A percentile compares a stretch with the other conserved stretches of the same genome.
phyloP scores from a whole-genome alignment of 2,888 invertebrate species.

The Eupithecia centaureata region DNA sequence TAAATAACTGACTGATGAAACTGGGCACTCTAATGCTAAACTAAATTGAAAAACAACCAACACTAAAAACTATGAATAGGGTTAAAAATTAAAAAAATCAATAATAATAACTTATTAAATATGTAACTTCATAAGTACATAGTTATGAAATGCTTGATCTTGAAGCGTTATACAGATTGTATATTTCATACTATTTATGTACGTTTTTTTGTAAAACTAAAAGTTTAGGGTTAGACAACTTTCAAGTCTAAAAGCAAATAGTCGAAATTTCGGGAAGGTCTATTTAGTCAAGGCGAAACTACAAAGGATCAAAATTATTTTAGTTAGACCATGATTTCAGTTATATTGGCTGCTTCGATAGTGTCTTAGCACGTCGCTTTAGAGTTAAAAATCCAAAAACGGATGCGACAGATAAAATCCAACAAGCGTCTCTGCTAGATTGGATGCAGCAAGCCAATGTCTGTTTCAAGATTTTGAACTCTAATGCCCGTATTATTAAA shows the following conservation, averaged over 20 bases:
- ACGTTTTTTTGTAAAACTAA: constrained; percentile 6
- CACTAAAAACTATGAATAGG: constrained; percentile 33
- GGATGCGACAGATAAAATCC: too few relatives aligned
- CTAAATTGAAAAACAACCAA: constrained; percentile 30
- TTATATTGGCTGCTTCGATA: too few relatives aligned
- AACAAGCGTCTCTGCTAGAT: too few relatives aligned
- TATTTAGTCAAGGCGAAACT: background rate
- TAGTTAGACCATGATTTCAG: background rate
- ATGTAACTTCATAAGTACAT: constrained; percentile 30
- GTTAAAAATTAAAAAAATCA: constrained; percentile 27
- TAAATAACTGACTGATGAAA: background rate
- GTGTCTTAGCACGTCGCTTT: too few relatives aligned
- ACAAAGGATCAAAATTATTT: background rate
- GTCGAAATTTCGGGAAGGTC: background rate
- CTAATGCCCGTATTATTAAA: too few relatives aligned
- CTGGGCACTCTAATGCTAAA: background rate
- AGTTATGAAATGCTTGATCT: constrained; percentile 7
- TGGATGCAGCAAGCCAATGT: too few relatives aligned
- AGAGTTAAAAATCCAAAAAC: too few relatives aligned
- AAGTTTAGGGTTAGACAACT: background rate
- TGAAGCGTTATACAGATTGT: constrained; percentile 8
- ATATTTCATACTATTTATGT: constrained; percentile 5
- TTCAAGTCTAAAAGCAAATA: background rate
- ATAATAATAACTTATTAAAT: constrained; percentile 36
- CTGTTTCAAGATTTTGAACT: too few relatives aligned